phyloP scores from a whole-genome alignment of 2,888 invertebrate genomes.

The Periphyllus acericola region DNA sequence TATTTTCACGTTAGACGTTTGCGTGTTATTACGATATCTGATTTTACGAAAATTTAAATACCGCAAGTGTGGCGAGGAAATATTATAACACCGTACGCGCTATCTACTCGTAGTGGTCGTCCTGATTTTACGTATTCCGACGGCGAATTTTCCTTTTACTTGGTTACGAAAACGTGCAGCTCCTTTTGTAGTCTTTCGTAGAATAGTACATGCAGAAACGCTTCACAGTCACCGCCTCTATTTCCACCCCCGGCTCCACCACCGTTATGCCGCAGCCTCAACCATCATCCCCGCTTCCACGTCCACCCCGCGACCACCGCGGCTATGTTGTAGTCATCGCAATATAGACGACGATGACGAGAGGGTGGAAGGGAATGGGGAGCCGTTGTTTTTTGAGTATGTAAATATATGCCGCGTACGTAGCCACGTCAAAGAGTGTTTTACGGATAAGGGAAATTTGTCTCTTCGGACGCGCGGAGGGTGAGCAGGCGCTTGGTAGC shows the following conservation, averaged over 20 bases:
- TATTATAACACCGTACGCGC: neutral
- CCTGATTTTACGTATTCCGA: constrained; percentile 43
- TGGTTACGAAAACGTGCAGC: neutral
- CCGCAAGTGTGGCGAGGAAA: neutral
- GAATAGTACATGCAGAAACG: neutral
- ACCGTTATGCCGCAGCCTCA: too few species aligned
- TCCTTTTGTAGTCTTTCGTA: neutral
- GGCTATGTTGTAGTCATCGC: neutral
- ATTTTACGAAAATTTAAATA: neutral
- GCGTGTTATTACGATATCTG: neutral
- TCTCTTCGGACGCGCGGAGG: neutral
- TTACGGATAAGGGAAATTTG: constrained; percentile 13
- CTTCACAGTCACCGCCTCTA: neutral
- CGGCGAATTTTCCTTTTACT: neutral
- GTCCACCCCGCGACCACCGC: too few species aligned
- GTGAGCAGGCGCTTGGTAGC: neutral
- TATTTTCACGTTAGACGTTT: neutral
- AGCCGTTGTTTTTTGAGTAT: constrained; percentile 20
- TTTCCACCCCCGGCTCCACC: too few species aligned
- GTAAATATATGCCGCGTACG: constrained; percentile 47
- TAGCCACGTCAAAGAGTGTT: constrained; percentile 32
- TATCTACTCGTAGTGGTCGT: too few species aligned
- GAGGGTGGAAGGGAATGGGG: neutral
- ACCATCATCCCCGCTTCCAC: too few species aligned
- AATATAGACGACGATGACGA: neutral